Evolutionary conservation across 2,113 vertebrate species (phyloP).

Genomic region (Ceyx cyanopectus): DNA sequence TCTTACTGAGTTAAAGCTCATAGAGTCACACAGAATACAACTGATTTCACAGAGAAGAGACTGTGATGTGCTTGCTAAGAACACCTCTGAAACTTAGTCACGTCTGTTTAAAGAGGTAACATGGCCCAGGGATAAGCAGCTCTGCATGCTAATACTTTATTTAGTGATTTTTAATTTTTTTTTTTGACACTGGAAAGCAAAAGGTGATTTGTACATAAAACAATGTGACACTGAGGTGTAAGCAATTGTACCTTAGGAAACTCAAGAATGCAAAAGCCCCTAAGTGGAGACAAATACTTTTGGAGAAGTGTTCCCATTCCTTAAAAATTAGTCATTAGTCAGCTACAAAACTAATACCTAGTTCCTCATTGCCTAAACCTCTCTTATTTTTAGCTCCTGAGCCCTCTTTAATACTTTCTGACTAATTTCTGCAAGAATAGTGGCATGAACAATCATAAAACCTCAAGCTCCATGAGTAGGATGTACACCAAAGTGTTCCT

Average conservation of each 20-base stretch:
- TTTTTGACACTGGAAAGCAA: not conserved
- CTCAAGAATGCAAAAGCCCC: not conserved
- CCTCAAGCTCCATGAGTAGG: not conserved
- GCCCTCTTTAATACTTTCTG: not conserved
- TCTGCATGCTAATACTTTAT: not conserved
- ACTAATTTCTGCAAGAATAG: not conserved
- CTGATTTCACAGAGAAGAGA: accelerated
- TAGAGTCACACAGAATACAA: not conserved
- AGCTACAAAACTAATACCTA: not conserved
- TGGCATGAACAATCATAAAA: not conserved
- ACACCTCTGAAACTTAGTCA: not conserved
- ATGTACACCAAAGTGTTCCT: not conserved
- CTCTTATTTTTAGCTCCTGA: not conserved
- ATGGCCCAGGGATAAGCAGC: not conserved
- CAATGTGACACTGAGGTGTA: not conserved
- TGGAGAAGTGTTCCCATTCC: not conserved
- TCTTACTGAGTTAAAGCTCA: not conserved
- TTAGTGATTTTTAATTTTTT: not conserved
- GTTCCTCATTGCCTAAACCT: not conserved
- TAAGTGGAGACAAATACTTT: not conserved
- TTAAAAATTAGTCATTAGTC: not conserved
- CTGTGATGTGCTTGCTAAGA: not conserved
- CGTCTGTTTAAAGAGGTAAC: not conserved
- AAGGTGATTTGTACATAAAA: not conserved
- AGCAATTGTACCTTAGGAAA: not conserved